phyloP scores from a whole-genome alignment of 2,888 invertebrate genomes.

The Lasioglossum figueresi region DNA sequence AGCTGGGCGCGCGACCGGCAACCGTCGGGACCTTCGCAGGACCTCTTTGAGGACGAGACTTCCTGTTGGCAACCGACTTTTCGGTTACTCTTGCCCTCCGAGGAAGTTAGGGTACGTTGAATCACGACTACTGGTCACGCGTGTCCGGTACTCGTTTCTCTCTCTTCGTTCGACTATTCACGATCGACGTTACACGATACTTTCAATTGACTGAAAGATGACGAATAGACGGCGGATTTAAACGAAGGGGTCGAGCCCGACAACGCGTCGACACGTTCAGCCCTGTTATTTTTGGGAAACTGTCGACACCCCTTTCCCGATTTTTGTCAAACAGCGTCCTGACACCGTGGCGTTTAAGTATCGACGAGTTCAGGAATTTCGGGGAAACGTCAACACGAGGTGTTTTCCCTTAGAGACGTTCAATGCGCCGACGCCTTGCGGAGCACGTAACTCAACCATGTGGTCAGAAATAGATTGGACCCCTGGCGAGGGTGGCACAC shows the following conservation, averaged over 20 bases:
- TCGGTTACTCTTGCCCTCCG: slow-evolving; percentile 4
- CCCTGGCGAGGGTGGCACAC: slow-evolving; percentile 15
- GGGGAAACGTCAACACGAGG: slow-evolving; percentile 70
- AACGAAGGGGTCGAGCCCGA: neutral
- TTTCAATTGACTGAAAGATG: neutral
- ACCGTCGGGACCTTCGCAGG: slow-evolving; percentile 7
- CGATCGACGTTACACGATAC: neutral
- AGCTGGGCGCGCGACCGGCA: slow-evolving; percentile 36
- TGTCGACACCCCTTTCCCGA: slow-evolving; percentile 47
- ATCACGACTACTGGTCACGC: neutral
- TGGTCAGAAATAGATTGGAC: slow-evolving; percentile 60
- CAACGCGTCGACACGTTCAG: neutral
- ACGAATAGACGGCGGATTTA: neutral
- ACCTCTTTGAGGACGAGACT: slow-evolving; percentile 25
- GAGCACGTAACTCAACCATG: slow-evolving; percentile 58
- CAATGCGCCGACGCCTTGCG: slow-evolving; percentile 61
- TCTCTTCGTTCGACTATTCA: neutral
- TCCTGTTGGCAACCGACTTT: slow-evolving; percentile 47
- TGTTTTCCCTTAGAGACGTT: slow-evolving; percentile 55
- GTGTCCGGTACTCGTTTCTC: neutral
- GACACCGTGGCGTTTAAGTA: slow-evolving; percentile 22
- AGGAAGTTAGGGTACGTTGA: neutral
- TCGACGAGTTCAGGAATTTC: slow-evolving; percentile 54
- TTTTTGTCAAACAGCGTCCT: neutral
- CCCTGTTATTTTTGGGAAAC: slow-evolving; percentile 65